Conservation (phyloP, 2,888 invertebrate species). For the Sepioteuthis lessoniana region DNA sequence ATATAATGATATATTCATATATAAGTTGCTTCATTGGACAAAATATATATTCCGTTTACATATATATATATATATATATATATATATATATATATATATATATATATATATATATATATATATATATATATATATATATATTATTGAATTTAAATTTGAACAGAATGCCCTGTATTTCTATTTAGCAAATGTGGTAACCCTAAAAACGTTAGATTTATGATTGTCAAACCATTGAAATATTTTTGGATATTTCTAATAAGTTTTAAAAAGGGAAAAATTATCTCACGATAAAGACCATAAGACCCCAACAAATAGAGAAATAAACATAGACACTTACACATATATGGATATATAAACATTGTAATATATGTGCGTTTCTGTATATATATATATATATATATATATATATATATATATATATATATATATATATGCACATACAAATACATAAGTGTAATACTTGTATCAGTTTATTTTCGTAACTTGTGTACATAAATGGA, state of each 20-base stretch:
- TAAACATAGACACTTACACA: neutral
- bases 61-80: no score
- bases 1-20: neutral
- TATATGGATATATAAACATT: neutral
- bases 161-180: neutral
- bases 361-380: neutral
- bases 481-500: neutral
- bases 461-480: no score
- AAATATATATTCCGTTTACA: no score
- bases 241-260: neutral
- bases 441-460: no score
- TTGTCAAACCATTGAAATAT: neutral
- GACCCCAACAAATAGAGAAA: neutral
- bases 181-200: no score
- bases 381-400: neutral
- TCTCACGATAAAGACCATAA: neutral
- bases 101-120: no score
- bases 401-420: neutral
- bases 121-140: no score
- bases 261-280: neutral
- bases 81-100: no score
- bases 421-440: neutral
- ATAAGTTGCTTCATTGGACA: no score
- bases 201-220: neutral
- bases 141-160: neutral